phyloP scores from a whole-genome alignment of 2,888 invertebrate genomes.

The Limenitis camilla region DNA sequence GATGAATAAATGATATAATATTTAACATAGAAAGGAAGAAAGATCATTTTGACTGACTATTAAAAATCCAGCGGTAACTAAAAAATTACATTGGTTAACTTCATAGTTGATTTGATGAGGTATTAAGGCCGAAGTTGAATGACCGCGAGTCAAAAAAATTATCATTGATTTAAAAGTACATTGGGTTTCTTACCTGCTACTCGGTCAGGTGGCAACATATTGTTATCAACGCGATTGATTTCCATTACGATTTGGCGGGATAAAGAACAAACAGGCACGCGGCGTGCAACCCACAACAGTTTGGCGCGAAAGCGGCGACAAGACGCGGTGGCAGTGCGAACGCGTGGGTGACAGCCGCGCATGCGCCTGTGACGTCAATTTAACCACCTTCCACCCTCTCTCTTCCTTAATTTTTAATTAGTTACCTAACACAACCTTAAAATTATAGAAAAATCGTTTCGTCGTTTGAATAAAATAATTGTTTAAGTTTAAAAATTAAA shows the following conservation, averaged over 20 bases:
- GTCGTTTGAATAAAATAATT: no score
- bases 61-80: no score
- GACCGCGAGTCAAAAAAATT: conserved; percentile 27
- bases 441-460: neutral
- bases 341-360: conserved; percentile 53
- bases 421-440: conserved; percentile 7
- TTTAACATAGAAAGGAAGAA: no score
- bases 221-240: conserved; percentile 32
- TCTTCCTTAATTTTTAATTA: conserved; percentile 30
- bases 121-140: conserved; percentile 37
- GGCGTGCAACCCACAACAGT: conserved; percentile 41
- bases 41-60: no score
- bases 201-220: conserved; percentile 34
- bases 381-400: conserved; percentile 43
- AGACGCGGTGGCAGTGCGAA: conserved; percentile 32
- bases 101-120: conserved; percentile 1
- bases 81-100: neutral
- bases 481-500: no score
- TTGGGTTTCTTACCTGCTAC: conserved; percentile 47
- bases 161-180: conserved; percentile 1
- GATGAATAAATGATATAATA: no score
- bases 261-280: conserved; percentile 57
- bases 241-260: conserved; percentile 40
- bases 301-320: conserved; percentile 62
- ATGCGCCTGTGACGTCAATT: conserved; percentile 62